phyloP scores from a whole-genome alignment of 2,113 vertebrate species.

The Phrynocephalus versicolor region DNA sequence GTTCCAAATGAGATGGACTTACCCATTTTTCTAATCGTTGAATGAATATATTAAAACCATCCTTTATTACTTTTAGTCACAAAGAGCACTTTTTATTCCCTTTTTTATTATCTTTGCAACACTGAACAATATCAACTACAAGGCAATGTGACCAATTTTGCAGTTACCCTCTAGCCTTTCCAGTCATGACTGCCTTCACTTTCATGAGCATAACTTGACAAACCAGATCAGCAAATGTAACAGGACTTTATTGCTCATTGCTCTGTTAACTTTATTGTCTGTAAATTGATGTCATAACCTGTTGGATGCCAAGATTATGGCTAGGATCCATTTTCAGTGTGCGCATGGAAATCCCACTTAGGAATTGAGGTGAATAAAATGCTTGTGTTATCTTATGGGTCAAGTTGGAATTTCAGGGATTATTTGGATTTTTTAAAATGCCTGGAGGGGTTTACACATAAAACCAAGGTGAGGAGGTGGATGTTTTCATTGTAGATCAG shows the following conservation, averaged over 20 bases:
- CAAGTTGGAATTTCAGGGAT: not conserved
- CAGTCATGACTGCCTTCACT: not conserved
- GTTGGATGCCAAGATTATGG: not conserved
- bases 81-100: not conserved
- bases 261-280: not conserved
- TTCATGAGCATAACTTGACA: not conserved
- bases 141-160: not conserved
- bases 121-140: slow-evolving; percentile 2
- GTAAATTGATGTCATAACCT: not conserved
- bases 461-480: not conserved
- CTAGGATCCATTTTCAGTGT: not conserved
- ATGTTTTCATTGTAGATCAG: not conserved
- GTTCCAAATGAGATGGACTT: not conserved
- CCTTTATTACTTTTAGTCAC: not conserved
- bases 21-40: not conserved
- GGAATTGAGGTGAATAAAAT: slow-evolving; percentile 20
- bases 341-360: slow-evolving; percentile 10
- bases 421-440: slow-evolving; percentile 17
- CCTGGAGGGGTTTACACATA: not conserved
- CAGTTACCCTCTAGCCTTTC: not conserved
- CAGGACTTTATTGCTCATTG: not conserved
- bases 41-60: too few species aligned
- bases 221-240: not conserved
- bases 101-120: not conserved
- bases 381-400: slow-evolving; percentile 22